A percentile compares a stretch with the other conserved stretches of the same genome.
Evolutionary conservation across 1,140 invertebrate species (phyloP).

Genomic region (Oryctes rhinoceros): DNA sequence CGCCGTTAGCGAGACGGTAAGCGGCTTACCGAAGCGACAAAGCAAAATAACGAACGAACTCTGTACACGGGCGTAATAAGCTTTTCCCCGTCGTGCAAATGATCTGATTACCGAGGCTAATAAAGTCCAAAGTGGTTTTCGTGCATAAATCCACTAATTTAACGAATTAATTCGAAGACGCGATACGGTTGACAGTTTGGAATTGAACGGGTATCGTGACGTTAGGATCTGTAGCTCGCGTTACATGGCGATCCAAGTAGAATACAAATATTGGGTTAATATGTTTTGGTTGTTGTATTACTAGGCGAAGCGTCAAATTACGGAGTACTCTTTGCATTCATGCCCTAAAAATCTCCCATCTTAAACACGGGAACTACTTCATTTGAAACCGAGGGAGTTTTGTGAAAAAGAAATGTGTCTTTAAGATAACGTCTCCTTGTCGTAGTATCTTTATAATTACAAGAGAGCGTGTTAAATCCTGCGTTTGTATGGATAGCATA

Average conservation of each 20-base stretch:
- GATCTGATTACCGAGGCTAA: conserved; percentile 18
- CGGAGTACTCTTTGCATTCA: too few relatives aligned
- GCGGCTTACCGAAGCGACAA: conserved; percentile 10
- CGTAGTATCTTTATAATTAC: too few relatives aligned
- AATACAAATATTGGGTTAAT: too few relatives aligned
- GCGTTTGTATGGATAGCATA: too few relatives aligned
- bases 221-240: background rate
- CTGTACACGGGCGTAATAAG: conserved; percentile 20
- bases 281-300: too few relatives aligned
- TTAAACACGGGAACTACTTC: too few relatives aligned
- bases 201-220: background rate
- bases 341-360: too few relatives aligned
- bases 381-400: too few relatives aligned
- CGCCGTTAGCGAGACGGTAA: conserved; percentile 22
- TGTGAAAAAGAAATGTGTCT: too few relatives aligned
- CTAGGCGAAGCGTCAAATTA: too few relatives aligned
- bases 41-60: conserved; percentile 21
- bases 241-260: background rate
- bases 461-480: too few relatives aligned
- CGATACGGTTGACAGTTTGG: background rate
- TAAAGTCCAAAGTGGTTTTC: conserved; percentile 25
- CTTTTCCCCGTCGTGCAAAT: conserved; percentile 9
- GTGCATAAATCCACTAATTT: conserved; percentile 18
- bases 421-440: too few relatives aligned
- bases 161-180: conserved; percentile 22